Evolutionary conservation across 2,888 invertebrate species (phyloP).

Genomic region (Apotomis betuletana): DNA sequence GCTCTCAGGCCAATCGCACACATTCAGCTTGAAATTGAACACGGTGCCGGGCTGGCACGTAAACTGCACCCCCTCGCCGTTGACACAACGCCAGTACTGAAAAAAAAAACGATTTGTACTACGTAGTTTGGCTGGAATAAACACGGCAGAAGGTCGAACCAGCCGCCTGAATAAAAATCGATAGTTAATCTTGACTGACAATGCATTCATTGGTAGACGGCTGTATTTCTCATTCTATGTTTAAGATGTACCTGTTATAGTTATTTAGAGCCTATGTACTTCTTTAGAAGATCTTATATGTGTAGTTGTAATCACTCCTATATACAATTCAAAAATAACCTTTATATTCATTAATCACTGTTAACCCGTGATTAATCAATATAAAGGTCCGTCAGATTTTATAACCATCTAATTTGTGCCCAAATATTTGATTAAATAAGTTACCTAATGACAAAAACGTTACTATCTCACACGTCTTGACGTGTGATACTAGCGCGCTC

Average conservation of each 20-base stretch:
- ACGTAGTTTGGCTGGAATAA: conserved; percentile 8
- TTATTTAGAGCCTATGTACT: background rate
- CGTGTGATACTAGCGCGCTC: no score
- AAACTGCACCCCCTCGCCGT: conserved; percentile 89
- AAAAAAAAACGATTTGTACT: conserved; percentile 44
- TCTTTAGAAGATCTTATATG: no score
- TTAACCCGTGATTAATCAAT: no score
- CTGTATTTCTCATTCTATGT: background rate
- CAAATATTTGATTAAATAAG: no score
- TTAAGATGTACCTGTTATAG: background rate
- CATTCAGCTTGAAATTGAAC: conserved; percentile 87
- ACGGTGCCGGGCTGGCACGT: conserved; percentile 89
- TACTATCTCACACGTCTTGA: no score
- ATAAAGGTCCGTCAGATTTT: no score
- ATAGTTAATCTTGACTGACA: conserved; percentile 20
- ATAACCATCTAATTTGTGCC: no score
- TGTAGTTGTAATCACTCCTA: no score
- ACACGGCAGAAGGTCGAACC: background rate
- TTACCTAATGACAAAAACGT: no score
- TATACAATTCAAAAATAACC: no score
- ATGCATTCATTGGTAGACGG: background rate
- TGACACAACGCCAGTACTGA: conserved; percentile 94
- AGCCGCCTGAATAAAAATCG: conserved; percentile 8
- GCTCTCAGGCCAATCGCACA: conserved; percentile 92
- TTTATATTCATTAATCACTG: no score